phyloP scores from a whole-genome alignment of 2,797 vertebrate species.

The Acrossocheilus fasciatus region DNA sequence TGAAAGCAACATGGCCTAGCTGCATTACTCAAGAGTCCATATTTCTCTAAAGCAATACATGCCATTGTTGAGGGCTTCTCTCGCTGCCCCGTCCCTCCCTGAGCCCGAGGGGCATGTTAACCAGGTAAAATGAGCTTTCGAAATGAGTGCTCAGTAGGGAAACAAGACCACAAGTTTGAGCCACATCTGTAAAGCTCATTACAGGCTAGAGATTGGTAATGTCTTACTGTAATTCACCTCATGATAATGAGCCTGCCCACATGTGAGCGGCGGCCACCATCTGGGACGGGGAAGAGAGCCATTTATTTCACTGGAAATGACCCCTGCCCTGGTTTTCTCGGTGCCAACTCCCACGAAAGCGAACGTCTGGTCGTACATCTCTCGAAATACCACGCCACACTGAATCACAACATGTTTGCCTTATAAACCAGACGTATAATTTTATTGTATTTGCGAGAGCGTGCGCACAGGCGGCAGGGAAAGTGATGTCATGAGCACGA shows the following conservation, averaged over 20 bases:
- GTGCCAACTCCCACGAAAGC: conserved; percentile 27
- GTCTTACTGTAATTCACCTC: conserved; percentile 63
- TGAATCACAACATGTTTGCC: conserved; percentile 59
- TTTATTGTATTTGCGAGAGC: conserved; percentile 55
- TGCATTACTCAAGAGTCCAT: neutral
- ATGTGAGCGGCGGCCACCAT: conserved; percentile 52
- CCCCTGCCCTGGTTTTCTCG: conserved; percentile 48
- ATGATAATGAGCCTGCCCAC: conserved; percentile 63
- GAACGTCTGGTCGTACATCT: neutral
- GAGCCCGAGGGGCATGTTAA: conserved; percentile 42
- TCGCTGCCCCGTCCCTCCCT: conserved; percentile 13
- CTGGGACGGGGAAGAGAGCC: conserved; percentile 50
- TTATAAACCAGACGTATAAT: conserved; percentile 66
- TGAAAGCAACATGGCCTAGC: neutral
- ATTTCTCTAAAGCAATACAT: conserved; percentile 11
- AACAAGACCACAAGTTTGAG: conserved; percentile 54
- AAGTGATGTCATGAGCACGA: conserved; percentile 64
- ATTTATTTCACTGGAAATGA: conserved; percentile 60
- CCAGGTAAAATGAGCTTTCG: conserved; percentile 50
- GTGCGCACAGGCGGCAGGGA: conserved; percentile 51
- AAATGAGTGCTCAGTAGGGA: conserved; percentile 48
- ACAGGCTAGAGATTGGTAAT: conserved; percentile 57
- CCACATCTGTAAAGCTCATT: conserved; percentile 62
- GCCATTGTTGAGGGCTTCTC: neutral
- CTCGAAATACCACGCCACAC: conserved; percentile 24